Conservation (phyloP, 1,140 invertebrate genomes). For the Chrysomallon squamiferum region DNA sequence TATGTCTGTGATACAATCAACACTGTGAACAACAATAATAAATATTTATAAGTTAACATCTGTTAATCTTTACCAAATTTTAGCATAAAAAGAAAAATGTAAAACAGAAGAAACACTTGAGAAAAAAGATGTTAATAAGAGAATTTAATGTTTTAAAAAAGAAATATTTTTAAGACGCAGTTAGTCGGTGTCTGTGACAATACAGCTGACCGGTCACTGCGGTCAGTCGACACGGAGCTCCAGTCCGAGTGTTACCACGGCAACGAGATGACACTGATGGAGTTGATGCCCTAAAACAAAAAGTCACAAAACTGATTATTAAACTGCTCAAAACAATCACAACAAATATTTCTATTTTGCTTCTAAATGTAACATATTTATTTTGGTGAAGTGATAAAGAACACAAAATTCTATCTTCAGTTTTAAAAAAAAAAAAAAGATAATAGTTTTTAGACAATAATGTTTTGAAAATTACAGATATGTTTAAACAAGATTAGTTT, state of each 20-base stretch:
- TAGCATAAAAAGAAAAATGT: no score
- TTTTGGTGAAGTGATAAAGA: not conserved
- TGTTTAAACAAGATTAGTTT: not conserved
- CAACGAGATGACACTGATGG: slow-evolving; percentile 26
- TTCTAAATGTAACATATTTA: not conserved
- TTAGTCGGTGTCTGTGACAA: not conserved
- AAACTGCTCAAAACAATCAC: not conserved
- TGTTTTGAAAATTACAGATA: not conserved
- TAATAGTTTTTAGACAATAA: not conserved
- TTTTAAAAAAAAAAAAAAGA: not conserved
- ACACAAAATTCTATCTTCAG: not conserved
- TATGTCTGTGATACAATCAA: no score
- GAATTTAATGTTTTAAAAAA: no score
- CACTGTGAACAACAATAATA: no score
- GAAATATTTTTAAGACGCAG: no score
- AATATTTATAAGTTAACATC: no score
- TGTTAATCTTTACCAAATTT: no score
- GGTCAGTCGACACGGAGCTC: slow-evolving; percentile 27
- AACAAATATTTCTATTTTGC: not conserved
- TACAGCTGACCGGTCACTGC: not conserved
- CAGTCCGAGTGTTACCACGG: slow-evolving; percentile 24
- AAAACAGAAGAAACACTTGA: no score
- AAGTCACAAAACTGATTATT: no score
- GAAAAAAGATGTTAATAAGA: no score
- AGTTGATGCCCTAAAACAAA: slow-evolving; percentile 30